Conservation (phyloP, 2,888 invertebrate species). For the Arctia plantaginis region DNA sequence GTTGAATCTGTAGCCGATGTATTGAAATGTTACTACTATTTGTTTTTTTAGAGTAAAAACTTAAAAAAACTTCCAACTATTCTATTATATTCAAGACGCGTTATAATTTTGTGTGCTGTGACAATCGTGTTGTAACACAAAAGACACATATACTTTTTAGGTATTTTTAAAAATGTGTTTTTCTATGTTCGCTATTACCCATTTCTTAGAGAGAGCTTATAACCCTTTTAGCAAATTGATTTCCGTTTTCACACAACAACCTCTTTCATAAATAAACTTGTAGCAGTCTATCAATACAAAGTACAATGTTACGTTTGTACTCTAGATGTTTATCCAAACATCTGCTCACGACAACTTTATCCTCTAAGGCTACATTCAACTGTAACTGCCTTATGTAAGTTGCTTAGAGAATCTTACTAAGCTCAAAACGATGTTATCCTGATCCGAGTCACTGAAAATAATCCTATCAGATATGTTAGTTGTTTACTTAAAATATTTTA, state of each 20-base stretch:
- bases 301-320: neutral
- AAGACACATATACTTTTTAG: no score
- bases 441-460: neutral
- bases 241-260: neutral
- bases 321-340: neutral
- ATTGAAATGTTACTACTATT: no score
- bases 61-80: no score
- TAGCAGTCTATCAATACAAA: neutral
- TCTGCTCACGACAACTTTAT: neutral
- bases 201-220: neutral
- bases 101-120: no score
- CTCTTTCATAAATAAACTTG: neutral
- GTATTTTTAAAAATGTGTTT: no score
- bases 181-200: no score
- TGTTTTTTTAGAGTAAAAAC: no score
- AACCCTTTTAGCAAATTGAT: neutral
- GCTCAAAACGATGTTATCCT: neutral
- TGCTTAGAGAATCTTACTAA: neutral
- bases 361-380: neutral
- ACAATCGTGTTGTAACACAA: no score
- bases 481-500: no score
- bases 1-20: no score
- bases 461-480: neutral
- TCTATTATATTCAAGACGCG: no score
- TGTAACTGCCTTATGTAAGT: neutral